Evolutionary conservation across 2,888 invertebrate species (phyloP).

Genomic region (Spialia ferax): DNA sequence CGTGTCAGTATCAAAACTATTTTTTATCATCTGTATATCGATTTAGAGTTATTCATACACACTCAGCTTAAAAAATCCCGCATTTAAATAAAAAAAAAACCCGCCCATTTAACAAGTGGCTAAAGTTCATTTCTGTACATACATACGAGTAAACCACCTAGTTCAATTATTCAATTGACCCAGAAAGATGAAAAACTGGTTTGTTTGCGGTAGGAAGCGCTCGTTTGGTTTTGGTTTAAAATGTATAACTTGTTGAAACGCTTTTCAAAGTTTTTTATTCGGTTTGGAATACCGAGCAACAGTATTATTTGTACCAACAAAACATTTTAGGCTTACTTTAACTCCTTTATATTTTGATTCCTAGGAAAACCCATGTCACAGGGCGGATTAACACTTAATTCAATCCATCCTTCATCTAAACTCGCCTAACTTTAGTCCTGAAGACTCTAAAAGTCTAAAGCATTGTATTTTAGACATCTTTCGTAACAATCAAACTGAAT

Average conservation of each 20-base stretch:
- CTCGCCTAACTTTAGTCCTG: too few relatives aligned
- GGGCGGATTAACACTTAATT: neutral
- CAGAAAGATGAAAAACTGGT: neutral
- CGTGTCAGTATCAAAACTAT: too few relatives aligned
- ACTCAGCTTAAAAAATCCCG: too few relatives aligned
- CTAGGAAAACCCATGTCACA: neutral
- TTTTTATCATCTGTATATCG: too few relatives aligned
- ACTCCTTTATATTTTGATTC: too few relatives aligned
- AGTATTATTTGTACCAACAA: neutral
- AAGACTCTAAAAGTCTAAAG: too few relatives aligned
- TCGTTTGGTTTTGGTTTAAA: neutral
- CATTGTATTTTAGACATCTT: too few relatives aligned
- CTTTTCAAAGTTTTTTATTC: conserved; percentile 5
- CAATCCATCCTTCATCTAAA: too few relatives aligned
- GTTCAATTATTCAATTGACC: conserved; percentile 7
- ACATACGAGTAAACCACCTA: neutral
- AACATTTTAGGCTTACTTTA: neutral
- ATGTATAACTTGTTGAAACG: conserved; percentile 10
- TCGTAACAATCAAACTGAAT: too few relatives aligned
- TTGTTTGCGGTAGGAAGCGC: conserved; percentile 2
- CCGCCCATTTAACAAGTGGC: neutral
- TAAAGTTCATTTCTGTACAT: neutral
- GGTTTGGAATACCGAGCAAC: neutral
- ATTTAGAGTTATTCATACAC: too few relatives aligned
- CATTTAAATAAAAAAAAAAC: too few relatives aligned